Evolutionary conservation across 2,113 vertebrate genomes (phyloP).

Genomic region (Cebus imitator): DNA sequence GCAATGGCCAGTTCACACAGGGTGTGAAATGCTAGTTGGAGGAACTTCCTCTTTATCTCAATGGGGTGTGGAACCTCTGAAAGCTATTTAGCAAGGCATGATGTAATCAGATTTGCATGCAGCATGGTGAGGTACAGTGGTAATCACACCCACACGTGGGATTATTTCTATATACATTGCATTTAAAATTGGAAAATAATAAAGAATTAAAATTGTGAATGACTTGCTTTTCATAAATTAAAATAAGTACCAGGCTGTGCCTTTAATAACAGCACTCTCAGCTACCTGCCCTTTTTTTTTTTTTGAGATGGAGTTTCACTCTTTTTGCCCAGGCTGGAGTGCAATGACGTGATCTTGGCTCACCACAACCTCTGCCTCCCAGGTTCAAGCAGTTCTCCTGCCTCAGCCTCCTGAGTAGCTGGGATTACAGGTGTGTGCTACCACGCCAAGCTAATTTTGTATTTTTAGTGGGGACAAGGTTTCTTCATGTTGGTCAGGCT

Average conservation of each 20-base stretch:
- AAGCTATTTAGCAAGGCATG: not conserved
- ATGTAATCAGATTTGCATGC: not conserved
- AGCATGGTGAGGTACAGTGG: not conserved
- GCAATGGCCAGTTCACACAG: not conserved
- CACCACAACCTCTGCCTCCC: too few relatives aligned
- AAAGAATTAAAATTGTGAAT: not conserved
- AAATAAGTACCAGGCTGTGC: not conserved
- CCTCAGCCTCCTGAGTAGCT: too few relatives aligned
- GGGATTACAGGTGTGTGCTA: too few relatives aligned
- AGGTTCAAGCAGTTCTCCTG: too few relatives aligned
- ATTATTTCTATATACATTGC: not conserved
- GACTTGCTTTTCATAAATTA: not conserved
- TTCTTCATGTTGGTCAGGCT: too few relatives aligned
- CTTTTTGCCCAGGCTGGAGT: too few relatives aligned
- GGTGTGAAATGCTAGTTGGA: not conserved
- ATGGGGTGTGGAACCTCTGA: not conserved
- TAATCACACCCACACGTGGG: not conserved
- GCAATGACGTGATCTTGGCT: too few relatives aligned
- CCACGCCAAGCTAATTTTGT: too few relatives aligned
- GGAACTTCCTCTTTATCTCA: not conserved
- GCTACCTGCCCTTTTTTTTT: not conserved
- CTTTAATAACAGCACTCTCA: not conserved
- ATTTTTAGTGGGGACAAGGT: too few relatives aligned
- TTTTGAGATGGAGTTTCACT: too few relatives aligned
- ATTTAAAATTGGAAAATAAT: slow-evolving; percentile 9